These are phyloP conservation scores for Chalcosyrphus nemorum DNA, from an alignment of 2,888 invertebrate species.

Conservation along the genomic window DNA sequence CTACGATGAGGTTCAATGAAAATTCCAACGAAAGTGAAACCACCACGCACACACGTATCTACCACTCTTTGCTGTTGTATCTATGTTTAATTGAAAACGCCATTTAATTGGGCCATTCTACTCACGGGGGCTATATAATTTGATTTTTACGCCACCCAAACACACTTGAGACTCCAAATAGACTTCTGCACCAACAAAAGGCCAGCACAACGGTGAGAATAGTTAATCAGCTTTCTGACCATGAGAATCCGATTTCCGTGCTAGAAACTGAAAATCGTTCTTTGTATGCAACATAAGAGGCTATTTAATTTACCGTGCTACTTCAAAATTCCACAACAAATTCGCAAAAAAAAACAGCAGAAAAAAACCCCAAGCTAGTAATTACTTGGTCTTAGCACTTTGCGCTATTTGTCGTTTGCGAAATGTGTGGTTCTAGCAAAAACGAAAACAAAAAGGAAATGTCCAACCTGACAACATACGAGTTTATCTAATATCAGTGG, in stretches of 20 bases:
- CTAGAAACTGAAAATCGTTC: conserved; percentile 51
- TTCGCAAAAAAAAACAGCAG: background rate
- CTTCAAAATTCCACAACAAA: conserved; percentile 17
- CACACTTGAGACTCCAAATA: conserved; percentile 6
- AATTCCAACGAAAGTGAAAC: conserved; percentile 43
- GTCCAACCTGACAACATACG: background rate
- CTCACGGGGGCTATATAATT: conserved; percentile 42
- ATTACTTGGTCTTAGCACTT: background rate
- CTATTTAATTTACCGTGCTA: background rate
- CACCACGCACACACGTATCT: background rate
- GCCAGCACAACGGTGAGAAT: conserved; percentile 17
- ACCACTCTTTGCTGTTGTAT: background rate
- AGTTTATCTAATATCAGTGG: background rate
- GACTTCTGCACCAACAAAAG: background rate
- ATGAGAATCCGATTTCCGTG: conserved; percentile 62
- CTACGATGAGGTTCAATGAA: conserved; percentile 1
- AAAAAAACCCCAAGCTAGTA: background rate
- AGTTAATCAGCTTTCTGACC: conserved; percentile 31
- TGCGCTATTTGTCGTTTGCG: background rate
- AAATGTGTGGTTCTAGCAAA: background rate
- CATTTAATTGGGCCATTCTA: conserved; percentile 63
- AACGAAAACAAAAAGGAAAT: background rate
- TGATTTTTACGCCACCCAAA: conserved; percentile 37
- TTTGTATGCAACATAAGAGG: conserved; percentile 3
- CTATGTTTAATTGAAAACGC: conserved; percentile 45